A percentile compares a stretch with the other conserved stretches of the same genome.
phyloP scores from a whole-genome alignment of 1,140 invertebrate species.

The Bombus terrestris region DNA sequence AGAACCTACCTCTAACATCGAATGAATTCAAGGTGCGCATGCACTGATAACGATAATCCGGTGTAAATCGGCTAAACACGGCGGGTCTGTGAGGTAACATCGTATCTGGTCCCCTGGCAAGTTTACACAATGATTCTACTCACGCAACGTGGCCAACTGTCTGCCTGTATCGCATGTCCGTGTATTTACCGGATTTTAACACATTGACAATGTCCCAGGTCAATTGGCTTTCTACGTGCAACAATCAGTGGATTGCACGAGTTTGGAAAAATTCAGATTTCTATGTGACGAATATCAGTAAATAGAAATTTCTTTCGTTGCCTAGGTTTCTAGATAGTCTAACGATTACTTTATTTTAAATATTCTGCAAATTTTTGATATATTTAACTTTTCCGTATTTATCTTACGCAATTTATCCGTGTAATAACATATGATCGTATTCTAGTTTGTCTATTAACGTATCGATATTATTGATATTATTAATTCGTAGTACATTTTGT shows the following conservation, averaged over 20 bases:
- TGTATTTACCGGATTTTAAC: slow-evolving; percentile 21
- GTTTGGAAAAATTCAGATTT: not conserved
- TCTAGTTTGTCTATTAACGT: no score
- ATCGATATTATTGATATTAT: no score
- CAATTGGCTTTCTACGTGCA: not conserved
- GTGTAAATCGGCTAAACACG: slow-evolving; percentile 48
- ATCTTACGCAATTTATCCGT: no score
- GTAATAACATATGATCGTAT: no score
- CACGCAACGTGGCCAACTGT: slow-evolving; percentile 43
- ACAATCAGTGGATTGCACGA: no score
- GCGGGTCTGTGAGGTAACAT: slow-evolving; percentile 23
- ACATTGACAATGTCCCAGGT: not conserved
- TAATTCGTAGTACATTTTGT: no score
- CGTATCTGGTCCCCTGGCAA: slow-evolving; percentile 31
- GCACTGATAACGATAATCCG: slow-evolving; percentile 55
- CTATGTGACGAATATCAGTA: not conserved
- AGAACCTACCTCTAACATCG: slow-evolving; percentile 1
- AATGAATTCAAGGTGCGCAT: slow-evolving; percentile 50
- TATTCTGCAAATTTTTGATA: no score
- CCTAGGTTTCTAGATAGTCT: no score
- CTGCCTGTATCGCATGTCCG: slow-evolving; percentile 23
- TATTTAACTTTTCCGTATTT: no score
- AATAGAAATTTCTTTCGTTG: not conserved
- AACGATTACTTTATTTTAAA: no score
- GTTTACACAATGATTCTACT: slow-evolving; percentile 51